Conservation (phyloP, 1,140 invertebrate genomes). For the Aphaenogaster rudis region DNA sequence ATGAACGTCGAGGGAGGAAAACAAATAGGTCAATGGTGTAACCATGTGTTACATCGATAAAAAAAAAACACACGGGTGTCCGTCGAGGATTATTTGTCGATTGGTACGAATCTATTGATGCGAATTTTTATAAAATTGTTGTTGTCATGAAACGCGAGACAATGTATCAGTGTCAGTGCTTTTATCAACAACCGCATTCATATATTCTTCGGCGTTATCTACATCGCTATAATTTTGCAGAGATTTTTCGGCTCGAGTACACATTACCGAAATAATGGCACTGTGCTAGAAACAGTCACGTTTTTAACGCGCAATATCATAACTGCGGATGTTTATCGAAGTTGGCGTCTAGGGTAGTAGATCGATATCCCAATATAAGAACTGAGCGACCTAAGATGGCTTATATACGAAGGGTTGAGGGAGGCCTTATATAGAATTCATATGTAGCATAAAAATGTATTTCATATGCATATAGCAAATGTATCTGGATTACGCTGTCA, state of each 20-base stretch:
- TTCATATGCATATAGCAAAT: conserved; percentile 33
- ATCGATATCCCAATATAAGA: conserved; percentile 50
- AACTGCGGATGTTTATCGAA: conserved; percentile 28
- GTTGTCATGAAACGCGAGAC: neutral
- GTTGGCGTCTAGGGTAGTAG: conserved; percentile 3
- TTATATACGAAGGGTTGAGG: conserved; percentile 28
- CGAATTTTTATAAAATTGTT: conserved; percentile 19
- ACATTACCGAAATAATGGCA: conserved; percentile 18
- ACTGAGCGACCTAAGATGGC: conserved; percentile 25
- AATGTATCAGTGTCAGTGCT: neutral
- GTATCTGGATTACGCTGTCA: conserved; percentile 41
- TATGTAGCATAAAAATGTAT: conserved; percentile 43
- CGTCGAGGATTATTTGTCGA: conserved; percentile 28
- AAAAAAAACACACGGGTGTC: conserved; percentile 21
- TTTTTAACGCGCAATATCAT: conserved; percentile 16
- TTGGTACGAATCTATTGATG: conserved; percentile 5
- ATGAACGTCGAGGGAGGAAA: conserved; percentile 36
- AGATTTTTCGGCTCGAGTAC: neutral
- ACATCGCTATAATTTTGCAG: neutral
- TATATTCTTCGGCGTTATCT: neutral
- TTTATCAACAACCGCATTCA: neutral
- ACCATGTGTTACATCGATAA: conserved; percentile 34
- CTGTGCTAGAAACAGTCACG: neutral
- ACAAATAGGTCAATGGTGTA: conserved; percentile 30
- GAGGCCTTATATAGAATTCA: conserved; percentile 24